These are phyloP conservation scores for Caenorhabditis drosophilae DNA, from an alignment of 2,888 invertebrate species.

Conservation along the genomic window DNA sequence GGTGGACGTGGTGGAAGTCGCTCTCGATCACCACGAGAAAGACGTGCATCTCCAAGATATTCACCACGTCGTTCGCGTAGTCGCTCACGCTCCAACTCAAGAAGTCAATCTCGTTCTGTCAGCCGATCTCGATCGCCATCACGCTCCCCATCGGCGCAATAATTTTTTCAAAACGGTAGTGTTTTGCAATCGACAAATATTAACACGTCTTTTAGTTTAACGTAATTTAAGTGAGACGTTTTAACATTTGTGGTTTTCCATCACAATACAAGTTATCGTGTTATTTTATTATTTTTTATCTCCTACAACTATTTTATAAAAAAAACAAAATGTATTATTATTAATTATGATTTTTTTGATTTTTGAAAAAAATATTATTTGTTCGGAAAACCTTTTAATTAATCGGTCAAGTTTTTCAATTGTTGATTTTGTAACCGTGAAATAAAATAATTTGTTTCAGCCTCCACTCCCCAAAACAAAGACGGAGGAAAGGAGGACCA, in stretches of 20 bases:
- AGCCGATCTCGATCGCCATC: constrained; percentile 47
- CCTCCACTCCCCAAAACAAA: constrained; percentile 35
- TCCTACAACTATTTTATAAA: constrained; percentile 16
- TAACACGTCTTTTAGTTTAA: too few species aligned
- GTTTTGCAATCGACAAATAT: constrained; percentile 26
- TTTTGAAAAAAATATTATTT: background rate
- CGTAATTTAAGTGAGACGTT: too few species aligned
- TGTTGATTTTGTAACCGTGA: constrained; percentile 26
- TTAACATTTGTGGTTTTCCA: too few species aligned
- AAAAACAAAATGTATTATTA: constrained; percentile 4
- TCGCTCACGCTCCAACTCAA: constrained; percentile 42
- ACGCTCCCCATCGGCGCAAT: constrained; percentile 41
- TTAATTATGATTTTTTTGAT: constrained; percentile 6
- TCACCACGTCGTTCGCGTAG: constrained; percentile 49
- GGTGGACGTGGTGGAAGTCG: constrained; percentile 78
- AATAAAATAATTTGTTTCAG: constrained; percentile 38
- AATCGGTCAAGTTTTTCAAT: constrained; percentile 11
- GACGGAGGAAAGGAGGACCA: constrained; percentile 34
- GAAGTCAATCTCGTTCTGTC: constrained; percentile 42
- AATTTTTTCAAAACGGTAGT: constrained; percentile 31
- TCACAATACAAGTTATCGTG: too few species aligned
- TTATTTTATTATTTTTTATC: background rate
- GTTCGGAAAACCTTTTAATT: background rate
- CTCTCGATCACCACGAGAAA: constrained; percentile 44
- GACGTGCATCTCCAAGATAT: constrained; percentile 56